These are phyloP conservation scores for Cheilinus undulatus DNA, from an alignment of 2,113 vertebrate genomes.

Conservation along the genomic window DNA sequence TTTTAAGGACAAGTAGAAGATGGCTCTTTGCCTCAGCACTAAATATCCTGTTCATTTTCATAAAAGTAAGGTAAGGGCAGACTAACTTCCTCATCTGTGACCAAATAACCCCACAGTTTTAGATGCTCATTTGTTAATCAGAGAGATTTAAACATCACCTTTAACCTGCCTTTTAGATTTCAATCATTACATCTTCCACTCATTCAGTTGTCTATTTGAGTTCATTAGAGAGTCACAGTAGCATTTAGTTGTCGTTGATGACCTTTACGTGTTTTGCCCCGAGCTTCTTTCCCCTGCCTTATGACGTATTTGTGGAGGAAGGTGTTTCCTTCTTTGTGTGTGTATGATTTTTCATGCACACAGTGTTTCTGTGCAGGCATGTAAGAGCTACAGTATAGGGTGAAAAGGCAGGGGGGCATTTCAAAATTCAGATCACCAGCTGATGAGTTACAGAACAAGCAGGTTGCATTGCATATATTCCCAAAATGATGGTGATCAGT, in stretches of 20 bases:
- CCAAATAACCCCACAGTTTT: too few relatives aligned
- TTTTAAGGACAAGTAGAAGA: too few relatives aligned
- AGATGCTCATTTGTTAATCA: not conserved
- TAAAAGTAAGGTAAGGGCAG: too few relatives aligned
- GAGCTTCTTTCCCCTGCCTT: constrained; percentile 44
- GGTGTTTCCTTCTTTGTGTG: constrained; percentile 21
- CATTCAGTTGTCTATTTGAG: constrained; percentile 12
- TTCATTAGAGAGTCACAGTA: constrained; percentile 51
- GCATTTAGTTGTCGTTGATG: constrained; percentile 61
- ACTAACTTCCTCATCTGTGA: too few relatives aligned
- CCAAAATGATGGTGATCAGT: not conserved
- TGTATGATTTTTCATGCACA: constrained; percentile 17
- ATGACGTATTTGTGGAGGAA: constrained; percentile 46
- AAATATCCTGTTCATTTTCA: too few relatives aligned
- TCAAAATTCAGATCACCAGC: constrained; percentile 1
- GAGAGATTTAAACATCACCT: not conserved
- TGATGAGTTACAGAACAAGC: constrained; percentile 10
- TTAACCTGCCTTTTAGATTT: not conserved
- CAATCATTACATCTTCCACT: constrained; percentile 9
- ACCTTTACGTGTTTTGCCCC: constrained; percentile 71
- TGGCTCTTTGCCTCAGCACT: too few relatives aligned
- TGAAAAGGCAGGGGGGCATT: constrained; percentile 3
- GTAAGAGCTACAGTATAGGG: constrained; percentile 10
- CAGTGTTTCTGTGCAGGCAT: constrained; percentile 14
- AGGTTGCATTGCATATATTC: not conserved